phyloP scores from a whole-genome alignment of 2,113 vertebrate genomes.

The Podocnemis expansa region DNA sequence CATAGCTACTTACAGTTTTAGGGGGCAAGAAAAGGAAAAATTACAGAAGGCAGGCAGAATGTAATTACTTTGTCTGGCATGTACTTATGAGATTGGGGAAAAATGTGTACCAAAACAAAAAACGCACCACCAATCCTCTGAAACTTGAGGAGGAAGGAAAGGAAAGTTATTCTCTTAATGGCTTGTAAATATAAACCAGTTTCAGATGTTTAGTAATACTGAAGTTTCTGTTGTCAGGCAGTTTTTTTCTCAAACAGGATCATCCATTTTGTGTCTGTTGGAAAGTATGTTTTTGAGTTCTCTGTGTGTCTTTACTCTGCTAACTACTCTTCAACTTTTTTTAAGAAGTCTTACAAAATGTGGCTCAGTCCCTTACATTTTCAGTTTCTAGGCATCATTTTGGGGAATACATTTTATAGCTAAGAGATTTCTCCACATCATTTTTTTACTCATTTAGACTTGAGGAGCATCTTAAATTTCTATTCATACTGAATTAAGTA shows the following conservation, averaged over 20 bases:
- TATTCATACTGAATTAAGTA: neutral
- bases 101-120: neutral
- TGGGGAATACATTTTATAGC: neutral
- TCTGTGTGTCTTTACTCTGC: neutral
- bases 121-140: neutral
- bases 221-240: neutral
- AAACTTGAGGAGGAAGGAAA: neutral
- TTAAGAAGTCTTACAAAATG: neutral
- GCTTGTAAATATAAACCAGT: neutral
- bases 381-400: neutral
- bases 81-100: fast-evolving
- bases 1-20: neutral
- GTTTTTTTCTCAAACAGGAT: neutral
- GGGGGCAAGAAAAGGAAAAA: neutral
- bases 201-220: neutral
- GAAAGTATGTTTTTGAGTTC: neutral
- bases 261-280: neutral
- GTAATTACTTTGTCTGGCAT: neutral
- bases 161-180: neutral
- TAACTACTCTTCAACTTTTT: neutral
- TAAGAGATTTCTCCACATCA: neutral
- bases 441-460: neutral
- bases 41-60: neutral
- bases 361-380: neutral
- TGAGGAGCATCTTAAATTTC: neutral